Percentiles rank a stretch among this genome's conserved stretches.
These are phyloP conservation scores for Uria lomvia DNA, from an alignment of 2,113 vertebrate genomes.

Conservation along the genomic window DNA sequence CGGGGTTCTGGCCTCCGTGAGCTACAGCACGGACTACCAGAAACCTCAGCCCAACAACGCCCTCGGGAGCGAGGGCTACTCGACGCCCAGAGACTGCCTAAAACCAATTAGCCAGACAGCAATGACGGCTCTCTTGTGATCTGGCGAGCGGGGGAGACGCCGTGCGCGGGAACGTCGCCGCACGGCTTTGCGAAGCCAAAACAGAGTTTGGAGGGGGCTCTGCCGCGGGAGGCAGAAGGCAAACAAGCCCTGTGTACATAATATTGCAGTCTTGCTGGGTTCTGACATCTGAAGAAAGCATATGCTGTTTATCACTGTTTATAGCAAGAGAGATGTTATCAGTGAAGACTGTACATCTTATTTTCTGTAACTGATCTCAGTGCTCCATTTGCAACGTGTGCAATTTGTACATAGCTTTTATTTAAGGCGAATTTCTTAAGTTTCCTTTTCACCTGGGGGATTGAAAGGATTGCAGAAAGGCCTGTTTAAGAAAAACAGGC, in stretches of 20 bases:
- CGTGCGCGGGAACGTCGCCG: background rate
- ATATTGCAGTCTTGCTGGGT: conserved; percentile 64
- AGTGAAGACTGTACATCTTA: conserved; percentile 57
- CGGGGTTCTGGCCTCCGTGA: background rate
- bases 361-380: conserved; percentile 71
- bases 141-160: background rate
- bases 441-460: conserved; percentile 40
- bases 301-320: conserved; percentile 44
- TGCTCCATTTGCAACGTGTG: conserved; percentile 71
- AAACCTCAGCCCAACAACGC: conserved; percentile 59
- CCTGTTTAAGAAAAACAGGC: conserved; percentile 2
- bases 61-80: conserved; percentile 64
- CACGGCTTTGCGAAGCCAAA: conserved; percentile 39
- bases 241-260: conserved; percentile 70
- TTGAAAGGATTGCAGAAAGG: conserved; percentile 10
- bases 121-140: conserved; percentile 71
- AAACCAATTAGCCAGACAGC: conserved; percentile 67
- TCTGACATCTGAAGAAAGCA: conserved; percentile 52
- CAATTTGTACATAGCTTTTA: conserved; percentile 78
- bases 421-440: conserved; percentile 72
- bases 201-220: conserved; percentile 51
- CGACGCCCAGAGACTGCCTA: conserved; percentile 76
- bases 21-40: conserved; percentile 57
- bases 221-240: conserved; percentile 47
- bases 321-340: conserved; percentile 58